phyloP scores from a whole-genome alignment of 2,113 vertebrate species.

The Cyanocitta stelleri region DNA sequence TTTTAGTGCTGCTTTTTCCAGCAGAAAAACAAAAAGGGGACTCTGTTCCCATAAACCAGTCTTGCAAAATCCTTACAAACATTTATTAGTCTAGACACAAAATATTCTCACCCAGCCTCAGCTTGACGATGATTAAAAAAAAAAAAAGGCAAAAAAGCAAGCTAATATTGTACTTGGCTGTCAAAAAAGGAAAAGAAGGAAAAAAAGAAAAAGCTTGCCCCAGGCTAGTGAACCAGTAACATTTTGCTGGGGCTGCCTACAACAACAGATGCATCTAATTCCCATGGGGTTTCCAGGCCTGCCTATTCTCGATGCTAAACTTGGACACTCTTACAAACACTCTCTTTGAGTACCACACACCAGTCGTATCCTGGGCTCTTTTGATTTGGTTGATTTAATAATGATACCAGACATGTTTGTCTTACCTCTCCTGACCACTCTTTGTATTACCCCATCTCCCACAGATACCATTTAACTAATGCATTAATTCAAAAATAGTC shows the following conservation, averaged over 20 bases:
- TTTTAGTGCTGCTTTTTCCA: constrained; percentile 45
- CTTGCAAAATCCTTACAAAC: constrained; percentile 52
- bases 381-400: not conserved
- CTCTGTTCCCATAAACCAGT: constrained; percentile 50
- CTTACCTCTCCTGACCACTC: not conserved
- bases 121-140: not conserved
- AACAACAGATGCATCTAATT: constrained; percentile 39
- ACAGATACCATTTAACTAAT: not conserved
- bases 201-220: not conserved
- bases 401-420: not conserved
- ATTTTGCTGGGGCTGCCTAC: constrained; percentile 32
- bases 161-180: constrained; percentile 36
- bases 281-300: not conserved
- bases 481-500: not conserved
- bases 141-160: not conserved
- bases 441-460: not conserved
- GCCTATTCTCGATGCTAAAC: constrained; percentile 34
- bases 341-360: constrained; percentile 29
- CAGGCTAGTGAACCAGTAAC: constrained; percentile 40
- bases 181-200: not conserved
- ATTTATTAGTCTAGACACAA: constrained; percentile 63
- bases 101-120: constrained; percentile 46
- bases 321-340: constrained; percentile 10
- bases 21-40: constrained; percentile 46
- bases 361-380: not conserved